Evolutionary conservation across 2,797 vertebrate species (phyloP), one percentile per base, ranked within the genome.

Genomic region (Nasua narica): DNA sequence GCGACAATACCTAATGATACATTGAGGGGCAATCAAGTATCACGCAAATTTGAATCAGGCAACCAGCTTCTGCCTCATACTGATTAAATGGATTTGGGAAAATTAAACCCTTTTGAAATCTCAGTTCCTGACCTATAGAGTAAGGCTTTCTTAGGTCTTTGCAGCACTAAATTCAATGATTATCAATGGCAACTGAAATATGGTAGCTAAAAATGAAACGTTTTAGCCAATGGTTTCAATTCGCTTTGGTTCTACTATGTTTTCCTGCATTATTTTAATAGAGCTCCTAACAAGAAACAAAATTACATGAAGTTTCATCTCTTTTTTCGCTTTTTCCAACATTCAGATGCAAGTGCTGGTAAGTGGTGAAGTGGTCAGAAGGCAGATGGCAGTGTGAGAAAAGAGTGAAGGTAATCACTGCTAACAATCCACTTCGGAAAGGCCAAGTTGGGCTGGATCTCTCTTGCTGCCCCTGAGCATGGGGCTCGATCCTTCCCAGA

Each of bases 61-160:
- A 2, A 27, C 32, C 52, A 12, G 2, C 0, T 15, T 93, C 77
- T 88, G 58, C 25, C 60, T 60, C 65, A 27, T 76, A 21, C 60
- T 78, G 21, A 90, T 2, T 83, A 62, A 74, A 87, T 50, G 13
- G 32, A 79, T 82, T 67, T 60, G 37, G 48, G 2, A 14, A 93
- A 82, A 94, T 82, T 83, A 86, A 84, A 95, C 50, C 65, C 56
- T 60, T 88, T 52, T 67, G 70, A 90, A 89, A 82, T 87, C n/a
- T 69, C 62, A 58, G 23, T 14, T 89, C 48, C 29, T 74, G 29
- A 52, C 21, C 37, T 69, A 52, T 14, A 84, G 85, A 69, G 19
- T 23, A 8, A 78, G 37, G 11, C 43, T 84, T 58, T 87, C 62
- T 76, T 25, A 35, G 46, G 46, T 27, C 91, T 88, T 85, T 9